Evolutionary conservation across 2,797 vertebrate genomes (phyloP), one percentile per base, ranked within the genome.

Genomic region (Cyprinella venusta): DNA sequence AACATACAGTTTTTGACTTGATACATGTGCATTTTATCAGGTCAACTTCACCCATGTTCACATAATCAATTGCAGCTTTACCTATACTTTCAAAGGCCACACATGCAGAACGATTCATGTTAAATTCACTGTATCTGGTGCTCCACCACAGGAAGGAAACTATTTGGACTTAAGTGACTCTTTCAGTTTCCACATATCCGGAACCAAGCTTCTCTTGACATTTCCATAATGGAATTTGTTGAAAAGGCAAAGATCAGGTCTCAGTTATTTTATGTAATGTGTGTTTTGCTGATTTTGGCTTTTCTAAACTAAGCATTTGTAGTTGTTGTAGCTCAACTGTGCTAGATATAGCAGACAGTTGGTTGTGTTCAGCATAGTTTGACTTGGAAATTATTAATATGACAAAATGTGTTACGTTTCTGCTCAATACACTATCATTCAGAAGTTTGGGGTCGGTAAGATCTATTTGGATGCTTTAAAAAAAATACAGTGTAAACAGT

Each of bases 141-240:
- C 54, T 63, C 71, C 59, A 72, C 50, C 56, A 50, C 40, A 38
- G 69, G 80, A 81, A 72, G 59, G 30, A 74, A 81, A 64, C 30
- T 38, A 64, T 64, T 52, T 33, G 3, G 16, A n/a, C 24, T 71
- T 19, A 74, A 74, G 8, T 64, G 42, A 19, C 21, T 52, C 26
- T 48, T 61, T 45, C 45, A 48, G 45, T 48, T 48, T 16, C 38
- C 54, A 45, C 19, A 6, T 40, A 70, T 72, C 67, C 5, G 0
- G 8, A 30, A 59, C 1, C 0, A 50, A 38, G 15, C 21, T 16
- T 50, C 36, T 30, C 40, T 50, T 81, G 61, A 19, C 15, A 64
- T 81, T 74, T 81, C 80, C 59, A 26, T 30, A 64, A 21, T 64
- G 56, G n/a, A 72, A 13, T 26, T 48, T 45, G 24, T 50, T 74